phyloP scores from a whole-genome alignment of 2,888 invertebrate species.

The Cerastis leucographa region DNA sequence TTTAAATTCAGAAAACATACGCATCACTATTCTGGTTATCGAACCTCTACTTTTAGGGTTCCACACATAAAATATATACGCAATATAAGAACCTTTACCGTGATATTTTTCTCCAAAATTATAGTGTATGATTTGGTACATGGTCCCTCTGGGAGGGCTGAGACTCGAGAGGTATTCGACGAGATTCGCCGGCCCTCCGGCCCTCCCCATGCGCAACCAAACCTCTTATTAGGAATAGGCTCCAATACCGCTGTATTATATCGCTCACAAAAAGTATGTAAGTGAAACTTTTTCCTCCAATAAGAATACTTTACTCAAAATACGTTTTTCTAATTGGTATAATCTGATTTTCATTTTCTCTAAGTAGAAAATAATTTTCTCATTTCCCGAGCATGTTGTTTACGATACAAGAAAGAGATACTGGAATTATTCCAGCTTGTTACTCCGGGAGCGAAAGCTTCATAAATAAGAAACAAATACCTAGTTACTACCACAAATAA shows the following conservation, averaged over 20 bases:
- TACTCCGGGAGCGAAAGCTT: conserved; percentile 46
- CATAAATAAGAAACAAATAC: conserved; percentile 60
- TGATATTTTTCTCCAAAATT: conserved; percentile 64
- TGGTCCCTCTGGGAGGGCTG: conserved; percentile 65
- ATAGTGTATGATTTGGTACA: conserved; percentile 66
- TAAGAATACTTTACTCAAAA: conserved; percentile 42
- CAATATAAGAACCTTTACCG: conserved; percentile 51
- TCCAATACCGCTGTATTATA: conserved; percentile 68
- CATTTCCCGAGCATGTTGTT: conserved; percentile 38
- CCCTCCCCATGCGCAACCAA: conserved; percentile 64
- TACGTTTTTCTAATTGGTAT: conserved; percentile 46
- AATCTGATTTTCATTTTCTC: conserved; percentile 48
- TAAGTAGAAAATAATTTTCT: conserved; percentile 44
- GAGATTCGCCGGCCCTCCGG: conserved; percentile 72
- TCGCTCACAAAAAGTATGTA: conserved; percentile 45
- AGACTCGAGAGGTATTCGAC: conserved; percentile 66
- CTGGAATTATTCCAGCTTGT: conserved; percentile 51
- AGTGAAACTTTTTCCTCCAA: conserved; percentile 28
- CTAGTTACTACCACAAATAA: conserved; percentile 57
- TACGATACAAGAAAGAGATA: conserved; percentile 53
- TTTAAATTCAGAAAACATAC: conserved; percentile 42
- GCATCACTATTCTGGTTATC: conserved; percentile 45
- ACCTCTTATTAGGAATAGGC: conserved; percentile 75
- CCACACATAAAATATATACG: conserved; percentile 50
- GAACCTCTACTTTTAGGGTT: conserved; percentile 46